A percentile compares a stretch with the other conserved stretches of the same genome.
These are phyloP conservation scores for Aleiodes leptofemur DNA, from an alignment of 2,888 invertebrate species.

Conservation along the genomic window DNA sequence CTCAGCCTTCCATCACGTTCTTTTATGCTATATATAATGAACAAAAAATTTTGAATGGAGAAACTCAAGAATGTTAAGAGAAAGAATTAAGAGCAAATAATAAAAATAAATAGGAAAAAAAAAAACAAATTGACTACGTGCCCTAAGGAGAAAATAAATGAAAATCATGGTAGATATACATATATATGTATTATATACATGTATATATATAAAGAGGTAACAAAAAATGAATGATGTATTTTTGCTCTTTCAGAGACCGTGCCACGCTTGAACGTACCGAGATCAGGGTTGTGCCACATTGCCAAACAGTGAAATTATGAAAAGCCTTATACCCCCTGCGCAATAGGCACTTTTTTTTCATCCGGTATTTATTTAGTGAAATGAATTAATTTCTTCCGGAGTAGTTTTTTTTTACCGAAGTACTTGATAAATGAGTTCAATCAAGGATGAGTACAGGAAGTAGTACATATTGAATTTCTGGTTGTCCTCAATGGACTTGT, in stretches of 20 bases:
- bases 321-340: constrained; percentile 68
- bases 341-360: constrained; percentile 67
- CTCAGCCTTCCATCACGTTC: constrained; percentile 18
- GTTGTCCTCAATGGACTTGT: no score
- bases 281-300: constrained; percentile 71
- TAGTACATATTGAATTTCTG: no score
- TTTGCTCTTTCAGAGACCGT: constrained; percentile 71
- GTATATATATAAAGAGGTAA: not conserved
- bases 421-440: constrained; percentile 50
- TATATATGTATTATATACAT: no score
- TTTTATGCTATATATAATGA: not conserved
- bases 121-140: constrained; percentile 11
- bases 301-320: constrained; percentile 66
- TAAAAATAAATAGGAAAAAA: not conserved
- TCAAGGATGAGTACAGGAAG: not conserved
- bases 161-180: constrained; percentile 45
- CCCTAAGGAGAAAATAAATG: constrained; percentile 53
- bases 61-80: constrained; percentile 2
- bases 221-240: constrained; percentile 48
- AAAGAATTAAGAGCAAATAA: not conserved
- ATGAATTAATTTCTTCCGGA: constrained; percentile 22
- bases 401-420: constrained; percentile 37
- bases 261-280: constrained; percentile 73
- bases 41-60: constrained; percentile 26
- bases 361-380: constrained; percentile 38